Base-by-base conservation (phyloP, 2,888 invertebrate genomes). In the Apamea monoglypha region DNA sequence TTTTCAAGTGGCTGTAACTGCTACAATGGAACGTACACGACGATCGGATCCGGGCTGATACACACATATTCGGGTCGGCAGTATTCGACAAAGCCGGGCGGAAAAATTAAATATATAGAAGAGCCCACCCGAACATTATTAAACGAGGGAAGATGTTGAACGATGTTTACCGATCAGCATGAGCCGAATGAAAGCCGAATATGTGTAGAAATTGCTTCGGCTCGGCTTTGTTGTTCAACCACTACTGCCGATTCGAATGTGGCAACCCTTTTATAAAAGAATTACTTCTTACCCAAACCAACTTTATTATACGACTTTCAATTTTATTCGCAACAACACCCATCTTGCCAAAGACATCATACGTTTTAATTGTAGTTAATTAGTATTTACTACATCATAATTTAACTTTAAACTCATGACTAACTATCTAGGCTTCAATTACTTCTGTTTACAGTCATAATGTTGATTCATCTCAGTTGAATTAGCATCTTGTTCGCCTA, bases 381-480 rank as follows among this genome's bases (percentile, higher is more conserved):
- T 18, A n/a, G 29, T 44, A 47, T 47, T 44, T 59, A 12, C 8
- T 4, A 47, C 8, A 18, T 36, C 3, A 47, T n/a, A 44, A 47
- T 74, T 36, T 18, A 16, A n/a, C 21, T 47, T 61, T 32, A 8
- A 47, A 12, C 14, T 16, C 21, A 36, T 25, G 6, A 59, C 14
- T 40, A 40, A 69, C 21, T 29, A 56, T 16, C 10, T 67, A 59
- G 32, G 56, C 25, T 47, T 47, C 14, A 36, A 16, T 5, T 7
- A 21, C 5, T 59, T 44, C 6, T 74, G 5, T 44, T 59, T n/a
- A 61, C 12, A 1, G 44, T 18, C n/a, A n/a, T 16, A 68, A 16
- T 40, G 36, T 40, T 63, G 12, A 76, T 76, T 61, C 10, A 63
- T 50, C 50, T 76, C 18, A 3, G 14, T 76, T 50, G 29, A 76